Percentiles rank a stretch among this genome's conserved stretches.
Conservation (phyloP, 2,113 vertebrate genomes). For the Aldabrachelys gigantea region DNA sequence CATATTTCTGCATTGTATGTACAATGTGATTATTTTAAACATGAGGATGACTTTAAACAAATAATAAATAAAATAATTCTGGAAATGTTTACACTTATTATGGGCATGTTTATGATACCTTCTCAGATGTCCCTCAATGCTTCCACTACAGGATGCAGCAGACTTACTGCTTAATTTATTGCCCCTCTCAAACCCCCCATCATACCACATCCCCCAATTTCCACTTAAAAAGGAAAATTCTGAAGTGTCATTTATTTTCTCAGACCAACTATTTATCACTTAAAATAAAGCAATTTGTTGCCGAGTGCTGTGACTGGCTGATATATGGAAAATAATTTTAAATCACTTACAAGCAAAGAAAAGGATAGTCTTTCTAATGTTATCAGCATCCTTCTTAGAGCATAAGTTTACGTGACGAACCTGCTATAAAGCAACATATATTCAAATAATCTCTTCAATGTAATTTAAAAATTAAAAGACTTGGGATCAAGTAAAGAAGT, state of each 20-base stretch:
- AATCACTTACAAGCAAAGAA: slow-evolving; percentile 9
- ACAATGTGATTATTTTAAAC: neutral
- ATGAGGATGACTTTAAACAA: neutral
- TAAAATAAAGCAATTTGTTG: neutral
- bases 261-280: neutral
- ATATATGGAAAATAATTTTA: slow-evolving; percentile 39
- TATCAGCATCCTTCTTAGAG: slow-evolving; percentile 7
- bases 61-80: neutral
- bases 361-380: neutral
- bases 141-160: slow-evolving; percentile 7
- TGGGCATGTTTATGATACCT: neutral
- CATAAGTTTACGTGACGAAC: neutral
- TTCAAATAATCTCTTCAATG: neutral
- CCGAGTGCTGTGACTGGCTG: neutral
- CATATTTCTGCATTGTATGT: rapidly evolving
- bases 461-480: neutral
- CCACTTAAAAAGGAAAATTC: slow-evolving; percentile 6
- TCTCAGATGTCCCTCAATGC: neutral
- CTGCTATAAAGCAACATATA: neutral
- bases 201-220: neutral
- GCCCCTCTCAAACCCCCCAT: neutral
- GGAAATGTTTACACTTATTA: neutral
- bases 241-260: slow-evolving; percentile 23
- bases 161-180: slow-evolving; percentile 10
- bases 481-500: neutral